Evolutionary conservation across 2,888 invertebrate species (phyloP).

Genomic region (Caenorhabditis imperialis): DNA sequence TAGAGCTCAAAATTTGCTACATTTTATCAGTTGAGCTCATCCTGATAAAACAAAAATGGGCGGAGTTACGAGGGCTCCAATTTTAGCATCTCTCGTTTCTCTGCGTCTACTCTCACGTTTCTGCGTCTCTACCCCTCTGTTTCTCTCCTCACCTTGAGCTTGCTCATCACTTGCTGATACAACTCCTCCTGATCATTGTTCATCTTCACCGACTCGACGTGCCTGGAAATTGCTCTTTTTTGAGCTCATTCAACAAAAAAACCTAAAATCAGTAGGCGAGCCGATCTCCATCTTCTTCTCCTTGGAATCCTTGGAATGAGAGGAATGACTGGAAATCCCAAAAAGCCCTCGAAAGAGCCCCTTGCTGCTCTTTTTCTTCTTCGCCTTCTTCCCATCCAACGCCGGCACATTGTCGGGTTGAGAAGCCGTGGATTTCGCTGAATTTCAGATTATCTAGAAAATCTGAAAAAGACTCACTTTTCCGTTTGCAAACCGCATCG

Average conservation of each 20-base stretch:
- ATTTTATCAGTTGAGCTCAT: no score
- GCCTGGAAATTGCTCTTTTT: conserved; percentile 1
- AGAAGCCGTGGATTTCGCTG: no score
- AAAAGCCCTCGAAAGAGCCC: conserved; percentile 6
- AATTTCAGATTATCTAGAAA: no score
- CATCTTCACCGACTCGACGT: conserved; percentile 24
- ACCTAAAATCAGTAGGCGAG: conserved; percentile 37
- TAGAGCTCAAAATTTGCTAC: neutral
- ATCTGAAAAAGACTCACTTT: no score
- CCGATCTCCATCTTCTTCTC: conserved; percentile 27
- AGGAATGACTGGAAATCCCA: neutral
- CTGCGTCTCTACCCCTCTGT: no score
- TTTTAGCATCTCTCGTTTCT: no score
- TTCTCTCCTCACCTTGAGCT: conserved; percentile 13
- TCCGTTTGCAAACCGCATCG: conserved; percentile 27
- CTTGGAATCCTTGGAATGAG: conserved; percentile 8
- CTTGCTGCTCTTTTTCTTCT: conserved; percentile 28
- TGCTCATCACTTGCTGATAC: conserved; percentile 31
- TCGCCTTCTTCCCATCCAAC: conserved; percentile 8
- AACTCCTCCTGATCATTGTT: conserved; percentile 35
- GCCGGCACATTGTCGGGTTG: no score
- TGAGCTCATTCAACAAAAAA: neutral
- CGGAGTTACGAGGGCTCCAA: neutral
- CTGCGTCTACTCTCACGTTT: no score
- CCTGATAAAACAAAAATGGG: neutral